Evolutionary conservation across 2,888 invertebrate genomes (phyloP), one percentile per base, ranked within the genome.

Genomic region (Drosophila yooni): DNA sequence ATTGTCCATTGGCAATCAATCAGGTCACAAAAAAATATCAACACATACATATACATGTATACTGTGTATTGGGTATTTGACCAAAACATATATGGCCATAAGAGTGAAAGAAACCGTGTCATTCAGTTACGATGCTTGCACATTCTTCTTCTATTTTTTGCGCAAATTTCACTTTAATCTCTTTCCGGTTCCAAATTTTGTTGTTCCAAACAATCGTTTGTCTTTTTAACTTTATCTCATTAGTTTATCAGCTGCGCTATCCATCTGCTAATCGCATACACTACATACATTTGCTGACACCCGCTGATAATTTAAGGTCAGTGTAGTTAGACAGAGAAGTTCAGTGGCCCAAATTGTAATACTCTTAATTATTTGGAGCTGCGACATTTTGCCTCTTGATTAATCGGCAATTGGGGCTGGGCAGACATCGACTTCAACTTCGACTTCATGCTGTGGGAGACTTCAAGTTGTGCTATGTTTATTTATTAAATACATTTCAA

Each of bases 1-100:
- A 56, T 63, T 60, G 66, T 58, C 62, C 46, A 61, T 72, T 61
- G 66, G 64, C 75, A 70, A 53, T 69, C 82, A 86, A 83, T 88
- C 83, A 75, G 66, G 51, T 75, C 74, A 73, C 74, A 75, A 62
- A 3, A 18, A 10, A 18, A 56, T 31, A 40, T 46, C 34, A 56
- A 61, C 31, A 25, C 52, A 61, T 54, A 61, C 46, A 58, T 33
- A 51, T 43, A 63, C 68, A 68, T 60, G 48, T 56, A 74, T 62
- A 56, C 15, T 4, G 7, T 13, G n/a, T 27, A 4, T 11, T 11
- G 48, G 29, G 27, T 74, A 57, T 48, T 29, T 57, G 34, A 11
- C 15, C 34, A 21, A 48, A 48, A 53, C 38, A 46, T 36, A 61
- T 31, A 27, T 52, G 46, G 34, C 51, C 50, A 58, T 38, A 38